These are phyloP conservation scores for Priocnemis perturbator DNA, from an alignment of 2,888 invertebrate species.

Conservation along the genomic window DNA sequence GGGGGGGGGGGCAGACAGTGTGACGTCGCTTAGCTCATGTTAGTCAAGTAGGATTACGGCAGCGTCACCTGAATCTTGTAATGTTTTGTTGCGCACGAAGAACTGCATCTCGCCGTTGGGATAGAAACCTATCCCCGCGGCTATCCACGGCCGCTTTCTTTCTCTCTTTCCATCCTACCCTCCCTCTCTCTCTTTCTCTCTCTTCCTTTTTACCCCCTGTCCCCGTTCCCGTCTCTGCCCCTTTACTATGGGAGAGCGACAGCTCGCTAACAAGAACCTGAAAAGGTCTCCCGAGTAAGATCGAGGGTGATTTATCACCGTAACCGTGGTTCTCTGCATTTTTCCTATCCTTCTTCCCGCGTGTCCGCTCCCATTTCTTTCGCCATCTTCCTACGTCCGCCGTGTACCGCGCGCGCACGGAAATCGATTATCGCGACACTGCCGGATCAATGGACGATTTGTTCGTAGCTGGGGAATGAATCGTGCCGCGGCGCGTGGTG, in stretches of 20 bases:
- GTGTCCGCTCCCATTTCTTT: conserved; percentile 51
- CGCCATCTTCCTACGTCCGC: conserved; percentile 42
- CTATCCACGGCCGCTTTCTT: not conserved
- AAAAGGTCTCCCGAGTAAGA: conserved; percentile 69
- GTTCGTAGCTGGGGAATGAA: too few species aligned
- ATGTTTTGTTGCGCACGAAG: conserved; percentile 69
- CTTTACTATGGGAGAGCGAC: conserved; percentile 60
- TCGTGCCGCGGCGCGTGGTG: too few species aligned
- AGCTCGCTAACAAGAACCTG: conserved; percentile 71
- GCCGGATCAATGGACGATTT: not conserved
- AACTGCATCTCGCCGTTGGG: conserved; percentile 64
- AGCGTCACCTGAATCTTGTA: conserved; percentile 68
- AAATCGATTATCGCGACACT: conserved; percentile 12
- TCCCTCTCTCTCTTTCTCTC: too few species aligned
- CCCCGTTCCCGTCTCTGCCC: conserved; percentile 12
- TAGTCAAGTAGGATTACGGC: conserved; percentile 67
- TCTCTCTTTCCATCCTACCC: not conserved
- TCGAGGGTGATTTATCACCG: conserved; percentile 73
- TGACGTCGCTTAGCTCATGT: conserved; percentile 64
- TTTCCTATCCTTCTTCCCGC: conserved; percentile 49
- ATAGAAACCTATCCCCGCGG: conserved; percentile 43
- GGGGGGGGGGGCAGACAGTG: too few species aligned
- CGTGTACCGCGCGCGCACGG: conserved; percentile 19
- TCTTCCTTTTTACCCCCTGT: conserved; percentile 2
- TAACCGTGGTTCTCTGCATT: conserved; percentile 60